Conservation (phyloP, 2,113 vertebrate genomes). For the Hyaena hyaena region DNA sequence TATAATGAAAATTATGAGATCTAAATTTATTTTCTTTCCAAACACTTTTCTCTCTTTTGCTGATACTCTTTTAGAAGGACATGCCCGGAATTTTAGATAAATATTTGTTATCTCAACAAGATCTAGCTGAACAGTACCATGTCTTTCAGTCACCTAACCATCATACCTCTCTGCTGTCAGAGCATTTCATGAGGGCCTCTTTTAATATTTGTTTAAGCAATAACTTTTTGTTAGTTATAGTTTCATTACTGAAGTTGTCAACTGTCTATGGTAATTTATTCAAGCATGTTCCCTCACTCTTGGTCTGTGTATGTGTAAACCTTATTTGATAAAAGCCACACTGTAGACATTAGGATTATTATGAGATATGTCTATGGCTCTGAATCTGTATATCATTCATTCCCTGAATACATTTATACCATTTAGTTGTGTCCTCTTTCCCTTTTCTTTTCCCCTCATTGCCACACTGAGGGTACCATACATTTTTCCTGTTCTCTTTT, state of each 20-base stretch:
- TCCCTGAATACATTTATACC: background rate
- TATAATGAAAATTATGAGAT: background rate
- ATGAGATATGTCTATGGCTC: background rate
- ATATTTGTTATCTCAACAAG: background rate
- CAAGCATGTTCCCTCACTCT: background rate
- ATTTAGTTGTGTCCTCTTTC: background rate
- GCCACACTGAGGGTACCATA: background rate
- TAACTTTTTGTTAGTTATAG: background rate
- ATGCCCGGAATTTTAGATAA: background rate
- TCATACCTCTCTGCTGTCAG: background rate
- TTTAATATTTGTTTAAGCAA: background rate
- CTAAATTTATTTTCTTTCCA: background rate
- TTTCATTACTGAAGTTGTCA: background rate
- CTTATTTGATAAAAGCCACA: background rate
- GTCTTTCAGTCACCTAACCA: background rate
- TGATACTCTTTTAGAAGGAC: background rate
- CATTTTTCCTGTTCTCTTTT: background rate
- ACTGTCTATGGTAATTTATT: background rate
- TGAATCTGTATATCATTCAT: background rate
- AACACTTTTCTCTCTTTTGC: background rate
- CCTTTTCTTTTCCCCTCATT: background rate
- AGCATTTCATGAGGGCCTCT: background rate
- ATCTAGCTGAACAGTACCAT: background rate
- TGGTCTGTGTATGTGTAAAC: background rate
- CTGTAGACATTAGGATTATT: background rate